These are phyloP conservation scores for Lucinisca nassula DNA, from an alignment of 2,888 invertebrate species.

Conservation along the genomic window DNA sequence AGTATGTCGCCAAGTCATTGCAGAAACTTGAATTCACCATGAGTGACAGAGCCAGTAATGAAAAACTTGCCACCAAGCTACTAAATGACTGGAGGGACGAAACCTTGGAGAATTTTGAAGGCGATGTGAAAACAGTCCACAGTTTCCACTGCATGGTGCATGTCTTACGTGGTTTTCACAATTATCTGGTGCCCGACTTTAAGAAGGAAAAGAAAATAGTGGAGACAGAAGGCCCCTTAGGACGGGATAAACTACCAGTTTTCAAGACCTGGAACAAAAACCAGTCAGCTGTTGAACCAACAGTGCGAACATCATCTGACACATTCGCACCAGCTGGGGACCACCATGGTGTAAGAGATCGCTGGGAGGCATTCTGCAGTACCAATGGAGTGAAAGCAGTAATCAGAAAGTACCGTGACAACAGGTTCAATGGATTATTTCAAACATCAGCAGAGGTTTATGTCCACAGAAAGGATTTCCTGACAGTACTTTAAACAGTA, in stretches of 20 bases:
- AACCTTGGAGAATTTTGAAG: neutral
- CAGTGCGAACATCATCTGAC: constrained; percentile 21
- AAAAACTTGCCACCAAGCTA: constrained; percentile 27
- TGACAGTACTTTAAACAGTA: constrained; percentile 11
- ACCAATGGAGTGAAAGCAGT: constrained; percentile 27
- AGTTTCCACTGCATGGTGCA: constrained; percentile 42
- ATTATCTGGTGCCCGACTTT: constrained; percentile 11
- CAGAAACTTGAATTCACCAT: constrained; percentile 17
- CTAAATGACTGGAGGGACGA: constrained; percentile 27
- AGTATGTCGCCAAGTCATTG: neutral
- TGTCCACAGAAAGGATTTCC: constrained; percentile 36
- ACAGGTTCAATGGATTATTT: constrained; percentile 56
- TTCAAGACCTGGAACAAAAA: constrained; percentile 35
- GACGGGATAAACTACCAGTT: constrained; percentile 28
- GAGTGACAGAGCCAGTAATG: constrained; percentile 38
- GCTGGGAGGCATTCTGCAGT: constrained; percentile 37
- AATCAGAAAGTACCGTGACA: constrained; percentile 55
- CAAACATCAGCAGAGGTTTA: constrained; percentile 52
- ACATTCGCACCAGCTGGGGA: constrained; percentile 45
- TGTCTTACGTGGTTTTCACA: constrained; percentile 52
- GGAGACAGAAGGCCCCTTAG: constrained; percentile 31
- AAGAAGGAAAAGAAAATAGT: constrained; percentile 12
- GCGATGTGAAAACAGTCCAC: constrained; percentile 7
- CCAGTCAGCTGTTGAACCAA: constrained; percentile 27
- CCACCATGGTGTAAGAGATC: constrained; percentile 37